Evolutionary conservation across 2,113 vertebrate genomes (phyloP), one percentile per base, ranked within the genome.

Genomic region (Rallus limicola): DNA sequence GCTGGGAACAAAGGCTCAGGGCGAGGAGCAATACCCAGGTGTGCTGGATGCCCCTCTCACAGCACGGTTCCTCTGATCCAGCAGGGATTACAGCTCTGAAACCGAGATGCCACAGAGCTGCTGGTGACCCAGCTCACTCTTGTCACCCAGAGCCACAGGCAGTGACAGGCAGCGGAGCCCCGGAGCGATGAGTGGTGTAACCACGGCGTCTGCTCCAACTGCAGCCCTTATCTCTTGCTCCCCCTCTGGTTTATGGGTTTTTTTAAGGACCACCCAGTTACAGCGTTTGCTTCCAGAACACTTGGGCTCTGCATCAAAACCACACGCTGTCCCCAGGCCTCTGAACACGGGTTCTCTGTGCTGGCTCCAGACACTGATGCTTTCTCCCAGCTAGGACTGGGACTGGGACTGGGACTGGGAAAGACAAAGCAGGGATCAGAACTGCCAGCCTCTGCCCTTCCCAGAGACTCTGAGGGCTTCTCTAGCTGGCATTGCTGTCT

Each of bases 331-430:
- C 28, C 34, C 67, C 60, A 75, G 62, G 58, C n/a, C n/a, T 48
- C 56, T 1, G 1, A 88, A 53, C 23, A 9, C 0, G 0, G 40
- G 11, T n/a, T 85, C 71, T 69, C 85, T 0, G 0, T 53, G 64
- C 75, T 60, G 53, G 29, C 29, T 72, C 46, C 68, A 40, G n/a
- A 38, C 59, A 13, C 53, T 6, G 33, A 1, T 13, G 58, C 29
- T 55, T 53, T 29, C 59, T 71, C 42, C 59, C 42, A 17, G 18
- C 1, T 34, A 81, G 71, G 38, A 19, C 38, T 88, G 80, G 24
- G 29, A 80, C 59, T 38, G n/a, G 33, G n/a, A n/a, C n/a, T n/a
- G 34, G 29, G 36, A 44, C 18, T 0, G 3, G 28, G 20, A 20
- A 13, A 62, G 26, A 11, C 0, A 2, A 10, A 9, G 17, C 48